phyloP scores from a whole-genome alignment of 1,140 invertebrate genomes.

The Cheumatopsyche charites region DNA sequence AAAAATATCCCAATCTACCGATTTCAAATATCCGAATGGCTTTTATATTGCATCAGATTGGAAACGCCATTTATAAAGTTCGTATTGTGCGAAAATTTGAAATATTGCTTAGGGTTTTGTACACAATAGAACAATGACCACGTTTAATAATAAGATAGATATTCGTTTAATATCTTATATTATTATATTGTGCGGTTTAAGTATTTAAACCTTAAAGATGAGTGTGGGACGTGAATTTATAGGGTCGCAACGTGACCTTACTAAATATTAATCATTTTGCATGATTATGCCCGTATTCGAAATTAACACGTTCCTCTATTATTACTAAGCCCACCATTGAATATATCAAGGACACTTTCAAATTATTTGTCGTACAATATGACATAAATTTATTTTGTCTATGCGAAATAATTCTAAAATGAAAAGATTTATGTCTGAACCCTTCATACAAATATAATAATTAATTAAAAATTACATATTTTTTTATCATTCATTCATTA shows the following conservation, averaged over 20 bases:
- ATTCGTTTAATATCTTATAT: neutral
- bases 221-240: conserved; percentile 14
- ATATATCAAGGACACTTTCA: too few species aligned
- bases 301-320: conserved; percentile 11
- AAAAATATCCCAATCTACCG: too few species aligned
- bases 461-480: too few species aligned
- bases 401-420: too few species aligned
- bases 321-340: neutral
- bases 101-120: conserved; percentile 7
- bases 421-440: too few species aligned
- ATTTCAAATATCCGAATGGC: too few species aligned
- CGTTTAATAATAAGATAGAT: neutral
- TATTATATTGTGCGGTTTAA: neutral
- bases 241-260: conserved; percentile 1
- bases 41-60: too few species aligned
- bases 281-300: neutral
- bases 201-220: conserved; percentile 9
- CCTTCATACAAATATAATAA: too few species aligned
- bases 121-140: conserved; percentile 8
- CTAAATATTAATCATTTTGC: conserved; percentile 17
- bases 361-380: too few species aligned
- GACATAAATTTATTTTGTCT: too few species aligned
- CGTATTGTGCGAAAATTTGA: conserved; percentile 9
- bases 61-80: neutral
- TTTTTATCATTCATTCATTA: too few species aligned